Percentiles rank a stretch among this genome's conserved stretches.
Conservation (phyloP, 1,140 invertebrate species). For the Maconellicoccus hirsutus region DNA sequence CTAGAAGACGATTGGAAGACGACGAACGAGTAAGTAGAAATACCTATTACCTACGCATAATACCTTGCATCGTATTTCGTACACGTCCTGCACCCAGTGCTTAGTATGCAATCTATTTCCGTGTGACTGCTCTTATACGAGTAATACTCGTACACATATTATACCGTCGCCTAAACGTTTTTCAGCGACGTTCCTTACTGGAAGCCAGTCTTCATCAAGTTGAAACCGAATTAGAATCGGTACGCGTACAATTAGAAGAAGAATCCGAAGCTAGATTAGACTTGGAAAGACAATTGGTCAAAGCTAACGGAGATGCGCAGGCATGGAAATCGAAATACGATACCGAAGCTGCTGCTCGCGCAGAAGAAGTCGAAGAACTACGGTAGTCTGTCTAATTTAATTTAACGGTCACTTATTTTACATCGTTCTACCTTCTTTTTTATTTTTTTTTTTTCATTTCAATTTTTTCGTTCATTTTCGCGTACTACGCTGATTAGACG, state of each 20-base stretch:
- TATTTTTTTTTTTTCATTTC: background rate
- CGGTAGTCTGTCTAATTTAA: too few relatives aligned
- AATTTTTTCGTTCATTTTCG: background rate
- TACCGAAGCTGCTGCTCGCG: slow-evolving; percentile 74
- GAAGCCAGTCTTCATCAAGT: slow-evolving; percentile 79
- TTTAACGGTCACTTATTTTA: too few relatives aligned
- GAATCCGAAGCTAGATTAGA: slow-evolving; percentile 90
- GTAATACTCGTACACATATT: too few relatives aligned
- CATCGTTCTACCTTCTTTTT: background rate
- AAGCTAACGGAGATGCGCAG: slow-evolving; percentile 74
- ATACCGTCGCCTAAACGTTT: too few relatives aligned
- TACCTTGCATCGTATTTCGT: too few relatives aligned
- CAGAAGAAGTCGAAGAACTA: slow-evolving; percentile 86
- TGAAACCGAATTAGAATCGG: slow-evolving; percentile 83
- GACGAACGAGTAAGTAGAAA: slow-evolving; percentile 62
- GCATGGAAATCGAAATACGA: slow-evolving; percentile 88
- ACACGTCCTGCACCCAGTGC: too few relatives aligned
- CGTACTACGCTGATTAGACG: slow-evolving; percentile 39
- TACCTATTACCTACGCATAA: too few relatives aligned
- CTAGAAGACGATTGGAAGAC: slow-evolving; percentile 83
- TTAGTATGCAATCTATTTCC: too few relatives aligned
- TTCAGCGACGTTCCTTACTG: slow-evolving; percentile 72
- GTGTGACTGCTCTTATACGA: too few relatives aligned
- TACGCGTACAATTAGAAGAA: slow-evolving; percentile 86
- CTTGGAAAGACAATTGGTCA: slow-evolving; percentile 85